Conservation (phyloP, 2,888 invertebrate genomes). For the Eledone cirrhosa region DNA sequence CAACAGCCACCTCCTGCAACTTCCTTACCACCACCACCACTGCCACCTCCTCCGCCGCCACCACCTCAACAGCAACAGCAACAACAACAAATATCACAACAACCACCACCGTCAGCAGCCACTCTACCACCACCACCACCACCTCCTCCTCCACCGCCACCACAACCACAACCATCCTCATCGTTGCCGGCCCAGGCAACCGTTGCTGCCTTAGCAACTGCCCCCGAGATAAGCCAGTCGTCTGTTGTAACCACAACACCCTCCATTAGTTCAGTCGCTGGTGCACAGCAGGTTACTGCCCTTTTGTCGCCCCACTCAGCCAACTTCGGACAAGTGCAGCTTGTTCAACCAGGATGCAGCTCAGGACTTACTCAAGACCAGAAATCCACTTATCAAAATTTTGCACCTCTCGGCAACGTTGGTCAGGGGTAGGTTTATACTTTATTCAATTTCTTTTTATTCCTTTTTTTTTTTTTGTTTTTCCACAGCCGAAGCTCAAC, state of each 20-base stretch:
- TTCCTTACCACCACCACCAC: conserved; percentile 19
- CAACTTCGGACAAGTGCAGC: conserved; percentile 28
- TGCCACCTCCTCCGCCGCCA: not conserved
- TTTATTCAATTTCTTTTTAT: not conserved
- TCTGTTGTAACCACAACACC: conserved; percentile 18
- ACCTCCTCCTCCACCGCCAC: not conserved
- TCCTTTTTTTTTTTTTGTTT: not conserved
- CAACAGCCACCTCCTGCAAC: conserved; percentile 30
- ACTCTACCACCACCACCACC: conserved; percentile 4
- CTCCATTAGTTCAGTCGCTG: conserved; percentile 12
- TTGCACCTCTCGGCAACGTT: conserved; percentile 2
- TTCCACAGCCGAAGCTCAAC: too few species aligned
- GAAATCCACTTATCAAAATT: conserved; percentile 25
- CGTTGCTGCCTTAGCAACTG: conserved; percentile 27
- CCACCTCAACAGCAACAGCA: conserved; percentile 18
- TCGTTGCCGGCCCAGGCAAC: not conserved
- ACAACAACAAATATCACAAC: conserved; percentile 2
- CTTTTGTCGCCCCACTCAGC: conserved; percentile 19
- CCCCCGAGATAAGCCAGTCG: not conserved
- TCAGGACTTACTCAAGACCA: conserved; percentile 25
- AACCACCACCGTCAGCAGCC: conserved; percentile 28
- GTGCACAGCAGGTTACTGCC: conserved; percentile 15
- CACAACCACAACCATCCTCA: conserved; percentile 20
- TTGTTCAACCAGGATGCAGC: conserved; percentile 29
- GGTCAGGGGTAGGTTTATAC: conserved; percentile 16